These are phyloP conservation scores for Thalassoma bifasciatum DNA, from an alignment of 2,113 vertebrate species.

Conservation along the genomic window DNA sequence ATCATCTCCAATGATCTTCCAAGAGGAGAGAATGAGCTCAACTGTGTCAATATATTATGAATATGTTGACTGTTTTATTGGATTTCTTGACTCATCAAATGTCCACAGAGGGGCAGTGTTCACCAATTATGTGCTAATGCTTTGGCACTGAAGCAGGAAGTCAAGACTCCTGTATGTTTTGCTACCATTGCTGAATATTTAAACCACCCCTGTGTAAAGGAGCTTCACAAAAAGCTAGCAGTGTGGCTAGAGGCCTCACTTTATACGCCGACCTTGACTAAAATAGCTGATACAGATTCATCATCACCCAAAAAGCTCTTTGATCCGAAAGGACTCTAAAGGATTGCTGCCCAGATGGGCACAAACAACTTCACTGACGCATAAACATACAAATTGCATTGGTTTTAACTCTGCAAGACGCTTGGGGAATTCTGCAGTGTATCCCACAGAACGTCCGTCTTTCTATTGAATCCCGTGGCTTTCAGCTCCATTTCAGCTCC, in stretches of 20 bases:
- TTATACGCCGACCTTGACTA: slow-evolving; percentile 14
- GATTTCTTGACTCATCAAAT: neutral
- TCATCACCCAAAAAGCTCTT: slow-evolving; percentile 3
- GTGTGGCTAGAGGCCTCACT: slow-evolving; percentile 7
- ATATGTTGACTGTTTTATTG: neutral
- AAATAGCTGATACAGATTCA: slow-evolving; percentile 13
- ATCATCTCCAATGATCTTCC: no score
- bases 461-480: slow-evolving; percentile 7
- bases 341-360: slow-evolving; percentile 14
- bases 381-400: slow-evolving; percentile 25
- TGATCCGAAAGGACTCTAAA: slow-evolving; percentile 10
- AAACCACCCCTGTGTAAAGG: slow-evolving; percentile 8
- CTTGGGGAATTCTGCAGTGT: neutral
- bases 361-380: slow-evolving; percentile 11
- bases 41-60: neutral
- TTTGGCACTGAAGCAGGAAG: neutral
- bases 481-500: slow-evolving; percentile 27
- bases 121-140: neutral
- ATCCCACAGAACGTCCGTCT: neutral
- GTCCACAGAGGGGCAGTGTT: slow-evolving; percentile 60
- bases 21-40: neutral
- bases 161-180: neutral
- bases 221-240: slow-evolving; percentile 1
- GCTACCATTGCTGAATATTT: slow-evolving; percentile 4
- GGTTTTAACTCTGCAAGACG: slow-evolving; percentile 27